Percentiles rank a stretch among this genome's conserved stretches.
These are phyloP conservation scores for Clistopyga incitator DNA, from an alignment of 2,888 invertebrate genomes.

Conservation along the genomic window DNA sequence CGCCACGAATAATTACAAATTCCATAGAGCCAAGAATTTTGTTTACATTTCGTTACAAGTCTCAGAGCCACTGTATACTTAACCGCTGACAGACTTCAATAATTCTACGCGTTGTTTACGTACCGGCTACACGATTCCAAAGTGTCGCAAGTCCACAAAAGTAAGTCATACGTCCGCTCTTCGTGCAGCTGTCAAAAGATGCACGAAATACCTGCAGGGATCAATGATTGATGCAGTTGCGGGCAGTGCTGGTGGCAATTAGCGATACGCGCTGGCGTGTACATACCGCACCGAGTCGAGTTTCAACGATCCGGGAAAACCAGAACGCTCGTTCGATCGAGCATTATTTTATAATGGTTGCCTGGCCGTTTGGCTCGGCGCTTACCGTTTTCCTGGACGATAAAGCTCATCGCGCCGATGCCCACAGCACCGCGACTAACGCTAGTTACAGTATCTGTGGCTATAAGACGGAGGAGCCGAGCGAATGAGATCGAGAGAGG, in stretches of 20 bases:
- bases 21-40: too few species aligned
- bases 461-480: conserved; percentile 33
- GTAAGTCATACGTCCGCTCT: not conserved
- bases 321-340: conserved; percentile 24
- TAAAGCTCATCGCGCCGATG: conserved; percentile 64
- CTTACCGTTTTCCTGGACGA: conserved; percentile 73
- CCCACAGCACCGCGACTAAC: conserved; percentile 27
- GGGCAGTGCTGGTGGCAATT: conserved; percentile 28
- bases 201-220: conserved; percentile 5
- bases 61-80: not conserved
- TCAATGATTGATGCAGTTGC: conserved; percentile 51
- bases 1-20: too few species aligned
- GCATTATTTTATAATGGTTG: conserved; percentile 48
- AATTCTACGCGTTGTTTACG: not conserved
- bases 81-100: not conserved
- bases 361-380: conserved; percentile 60
- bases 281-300: conserved; percentile 37
- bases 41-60: not conserved
- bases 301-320: conserved; percentile 39
- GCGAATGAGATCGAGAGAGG: conserved; percentile 58
- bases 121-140: not conserved
- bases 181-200: conserved; percentile 23
- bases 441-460: not conserved
- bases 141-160: not conserved
- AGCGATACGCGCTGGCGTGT: conserved; percentile 37